Evolutionary conservation across 1,140 invertebrate species (phyloP), one percentile per base, ranked within the genome.

Genomic region (Caenorhabditis remanei): DNA sequence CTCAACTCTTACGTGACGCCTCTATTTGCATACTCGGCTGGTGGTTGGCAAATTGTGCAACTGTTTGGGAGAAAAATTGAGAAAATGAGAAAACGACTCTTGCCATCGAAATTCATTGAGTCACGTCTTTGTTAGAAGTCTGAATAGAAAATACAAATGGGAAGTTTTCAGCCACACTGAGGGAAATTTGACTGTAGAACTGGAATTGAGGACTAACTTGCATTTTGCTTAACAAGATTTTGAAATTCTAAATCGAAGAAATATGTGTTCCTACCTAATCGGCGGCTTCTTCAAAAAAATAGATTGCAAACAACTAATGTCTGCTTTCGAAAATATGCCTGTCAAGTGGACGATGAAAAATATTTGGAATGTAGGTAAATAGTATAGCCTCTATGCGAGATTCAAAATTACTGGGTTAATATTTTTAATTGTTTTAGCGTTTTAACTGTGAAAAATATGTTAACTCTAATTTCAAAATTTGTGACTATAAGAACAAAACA

Each of bases 1-100:
- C 71, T 79, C 71, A 79, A 79, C 71, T 79, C 71, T 79, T 79
- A 79, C 71, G 71, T 79, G 71, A 79, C 71, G 71, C 46, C 71
- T 79, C 71, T 79, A 79, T 79, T 79, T 79, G 71, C 71, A 79
- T 79, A 79, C 71, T 13, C 71, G 71, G 46, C 71, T 79, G 46
- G n/a, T 40, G 14, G 71, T 79, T 79, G 71, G 71, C 71, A 79
- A 79, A 79, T 79, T 79, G 71, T 79, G 71, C 71, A 50, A 79
- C 71, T 79, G 71, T 79, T 79, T 79, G 71, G 46, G 14, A 79
- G 21, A 79, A 53, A 53, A 53, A 79, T 79, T 13, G 46, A n/a
- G 46, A 79, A 79, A 79, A 79, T 53, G 71, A 79, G 65, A 71
- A 71, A 71, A 71, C 65, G 65, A 71, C 65, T 71, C 65, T 71